Percentiles rank a stretch among this genome's conserved stretches.
phyloP scores from a whole-genome alignment of 35 echinoderm and acorn worm genomes.

The Hemicentrotus pulcherrimus region DNA sequence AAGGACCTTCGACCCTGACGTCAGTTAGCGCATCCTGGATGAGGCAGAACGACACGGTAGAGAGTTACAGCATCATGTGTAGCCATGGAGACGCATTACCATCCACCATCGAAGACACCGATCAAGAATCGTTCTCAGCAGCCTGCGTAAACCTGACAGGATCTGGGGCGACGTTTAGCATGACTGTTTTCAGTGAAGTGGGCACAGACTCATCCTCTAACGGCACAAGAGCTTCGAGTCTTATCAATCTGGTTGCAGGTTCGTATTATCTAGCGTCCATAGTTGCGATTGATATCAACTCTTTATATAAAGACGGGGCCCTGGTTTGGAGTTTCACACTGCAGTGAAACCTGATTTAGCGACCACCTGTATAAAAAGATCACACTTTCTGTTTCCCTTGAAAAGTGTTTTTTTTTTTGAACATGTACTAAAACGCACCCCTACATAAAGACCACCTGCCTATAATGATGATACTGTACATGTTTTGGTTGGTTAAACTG shows the following conservation, averaged over 20 bases:
- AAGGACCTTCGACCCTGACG: background rate
- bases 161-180: background rate
- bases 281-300: too few species aligned
- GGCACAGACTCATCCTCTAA: background rate
- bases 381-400: too few species aligned
- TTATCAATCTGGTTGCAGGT: background rate
- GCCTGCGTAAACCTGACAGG: background rate
- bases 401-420: too few species aligned
- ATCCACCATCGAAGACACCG: background rate
- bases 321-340: too few species aligned
- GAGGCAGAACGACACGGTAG: background rate
- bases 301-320: too few species aligned
- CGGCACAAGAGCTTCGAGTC: background rate
- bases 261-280: background rate
- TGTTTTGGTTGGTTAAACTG: too few species aligned
- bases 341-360: too few species aligned
- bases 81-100: background rate
- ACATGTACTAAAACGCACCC: too few species aligned
- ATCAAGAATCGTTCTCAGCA: background rate
- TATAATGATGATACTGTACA: too few species aligned
- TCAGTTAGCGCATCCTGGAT: background rate
- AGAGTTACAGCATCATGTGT: background rate
- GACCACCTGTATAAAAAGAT: too few species aligned
- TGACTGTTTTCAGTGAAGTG: background rate
- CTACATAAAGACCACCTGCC: too few species aligned